Evolutionary conservation across 92 coral and sea anemone species (phyloP).

Genomic region (Umimayanthus chanpuru): DNA sequence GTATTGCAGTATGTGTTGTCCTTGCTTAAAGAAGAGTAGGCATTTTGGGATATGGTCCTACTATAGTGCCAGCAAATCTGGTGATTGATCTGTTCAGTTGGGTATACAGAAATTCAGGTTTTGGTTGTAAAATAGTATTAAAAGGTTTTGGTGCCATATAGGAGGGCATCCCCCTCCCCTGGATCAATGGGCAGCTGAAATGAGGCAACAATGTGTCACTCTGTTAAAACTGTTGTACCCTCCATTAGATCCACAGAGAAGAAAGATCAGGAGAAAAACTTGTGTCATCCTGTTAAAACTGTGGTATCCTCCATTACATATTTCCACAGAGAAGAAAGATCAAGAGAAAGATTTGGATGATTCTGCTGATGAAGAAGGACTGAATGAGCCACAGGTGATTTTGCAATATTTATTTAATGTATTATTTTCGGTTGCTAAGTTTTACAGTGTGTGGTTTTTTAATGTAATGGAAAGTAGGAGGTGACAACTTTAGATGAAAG

Average conservation of each 20-base stretch:
- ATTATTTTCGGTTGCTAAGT: neutral
- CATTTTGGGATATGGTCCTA: too few relatives aligned
- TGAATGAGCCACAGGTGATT: conserved; percentile 2
- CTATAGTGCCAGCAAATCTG: too few relatives aligned
- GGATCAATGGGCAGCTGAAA: too few relatives aligned
- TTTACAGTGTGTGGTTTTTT: neutral
- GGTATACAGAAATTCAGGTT: too few relatives aligned
- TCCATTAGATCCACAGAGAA: neutral
- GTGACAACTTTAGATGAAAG: too few relatives aligned
- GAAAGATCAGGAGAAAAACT: conserved; percentile 15
- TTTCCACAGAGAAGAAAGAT: conserved; percentile 15
- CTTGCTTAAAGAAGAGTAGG: too few relatives aligned
- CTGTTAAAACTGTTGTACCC: neutral
- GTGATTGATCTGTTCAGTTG: too few relatives aligned
- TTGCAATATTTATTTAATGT: neutral
- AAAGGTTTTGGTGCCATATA: too few relatives aligned
- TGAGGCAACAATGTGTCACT: neutral
- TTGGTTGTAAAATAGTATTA: too few relatives aligned
- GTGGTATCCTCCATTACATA: neutral
- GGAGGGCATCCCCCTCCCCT: too few relatives aligned
- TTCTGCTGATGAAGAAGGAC: neutral
- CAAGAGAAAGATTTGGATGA: neutral
- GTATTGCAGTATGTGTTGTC: too few relatives aligned
- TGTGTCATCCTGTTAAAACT: neutral
- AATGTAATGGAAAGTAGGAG: too few relatives aligned